Percentiles rank a stretch among this genome's conserved stretches.
phyloP scores from a whole-genome alignment of 1,140 invertebrate genomes.

The Drosophila rufa region DNA sequence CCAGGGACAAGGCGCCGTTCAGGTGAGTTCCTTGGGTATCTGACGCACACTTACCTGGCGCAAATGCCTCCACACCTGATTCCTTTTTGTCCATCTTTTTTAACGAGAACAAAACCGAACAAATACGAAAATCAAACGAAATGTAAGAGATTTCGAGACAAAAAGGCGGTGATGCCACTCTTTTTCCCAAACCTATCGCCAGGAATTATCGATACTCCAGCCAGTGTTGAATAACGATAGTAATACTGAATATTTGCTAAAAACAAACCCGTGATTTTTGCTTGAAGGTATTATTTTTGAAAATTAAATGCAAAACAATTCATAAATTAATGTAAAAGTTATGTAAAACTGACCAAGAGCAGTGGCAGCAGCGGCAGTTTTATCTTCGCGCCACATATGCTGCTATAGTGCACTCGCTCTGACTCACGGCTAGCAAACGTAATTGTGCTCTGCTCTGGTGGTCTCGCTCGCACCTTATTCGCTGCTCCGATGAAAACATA shows the following conservation, averaged over 20 bases:
- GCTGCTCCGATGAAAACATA: neutral
- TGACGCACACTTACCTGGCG: constrained; percentile 14
- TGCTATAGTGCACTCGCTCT: constrained; percentile 44
- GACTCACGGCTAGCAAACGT: neutral
- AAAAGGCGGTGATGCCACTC: constrained; percentile 18
- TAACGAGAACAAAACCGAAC: neutral
- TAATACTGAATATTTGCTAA: neutral
- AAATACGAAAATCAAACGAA: neutral
- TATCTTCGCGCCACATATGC: neutral
- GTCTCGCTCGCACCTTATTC: neutral
- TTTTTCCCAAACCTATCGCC: neutral
- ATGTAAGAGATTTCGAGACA: neutral
- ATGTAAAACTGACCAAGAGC: too few relatives aligned
- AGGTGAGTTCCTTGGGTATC: neutral
- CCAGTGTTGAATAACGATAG: constrained; percentile 4
- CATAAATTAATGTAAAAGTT: neutral
- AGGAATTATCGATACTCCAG: neutral
- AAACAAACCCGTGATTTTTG: neutral
- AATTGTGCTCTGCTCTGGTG: neutral
- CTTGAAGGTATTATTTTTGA: neutral
- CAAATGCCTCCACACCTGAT: constrained; percentile 13
- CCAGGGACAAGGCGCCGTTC: neutral
- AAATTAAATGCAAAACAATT: neutral
- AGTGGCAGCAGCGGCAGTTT: too few relatives aligned
- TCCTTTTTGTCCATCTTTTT: constrained; percentile 19